Evolutionary conservation across 2,797 vertebrate species (phyloP).

Genomic region (Potorous gilbertii): DNA sequence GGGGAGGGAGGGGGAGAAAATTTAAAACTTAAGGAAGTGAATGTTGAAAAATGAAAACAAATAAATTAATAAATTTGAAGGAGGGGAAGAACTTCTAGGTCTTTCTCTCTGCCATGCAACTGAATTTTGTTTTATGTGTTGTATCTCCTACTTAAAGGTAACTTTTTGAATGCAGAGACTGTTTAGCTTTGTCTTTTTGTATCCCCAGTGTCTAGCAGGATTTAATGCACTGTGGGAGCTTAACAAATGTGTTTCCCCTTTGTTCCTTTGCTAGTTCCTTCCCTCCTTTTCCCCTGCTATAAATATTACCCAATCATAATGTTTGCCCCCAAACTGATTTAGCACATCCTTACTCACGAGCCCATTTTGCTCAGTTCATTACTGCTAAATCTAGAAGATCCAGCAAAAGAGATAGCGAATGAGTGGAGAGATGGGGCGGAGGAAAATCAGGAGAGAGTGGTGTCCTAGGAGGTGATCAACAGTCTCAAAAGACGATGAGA

Average conservation of each 20-base stretch:
- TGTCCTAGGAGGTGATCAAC: neutral
- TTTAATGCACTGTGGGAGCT: neutral
- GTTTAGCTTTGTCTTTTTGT: neutral
- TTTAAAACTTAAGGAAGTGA: too few relatives aligned
- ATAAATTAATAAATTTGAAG: too few relatives aligned
- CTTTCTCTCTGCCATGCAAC: neutral
- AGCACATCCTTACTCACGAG: neutral
- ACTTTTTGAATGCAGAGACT: too few relatives aligned
- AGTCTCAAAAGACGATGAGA: neutral
- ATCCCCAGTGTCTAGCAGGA: neutral
- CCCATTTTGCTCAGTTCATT: neutral
- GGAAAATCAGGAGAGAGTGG: neutral
- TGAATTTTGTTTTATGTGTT: neutral
- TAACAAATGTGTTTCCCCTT: neutral
- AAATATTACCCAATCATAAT: neutral
- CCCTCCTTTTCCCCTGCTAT: neutral
- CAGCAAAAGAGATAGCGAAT: neutral
- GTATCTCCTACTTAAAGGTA: neutral
- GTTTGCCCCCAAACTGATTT: neutral
- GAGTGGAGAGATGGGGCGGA: neutral
- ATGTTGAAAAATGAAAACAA: too few relatives aligned
- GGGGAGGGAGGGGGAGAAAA: too few relatives aligned
- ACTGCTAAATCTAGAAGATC: neutral
- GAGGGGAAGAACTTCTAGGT: neutral
- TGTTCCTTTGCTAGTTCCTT: neutral